These are phyloP conservation scores for Venusia cambrica DNA, from an alignment of 2,888 invertebrate genomes.

Conservation along the genomic window DNA sequence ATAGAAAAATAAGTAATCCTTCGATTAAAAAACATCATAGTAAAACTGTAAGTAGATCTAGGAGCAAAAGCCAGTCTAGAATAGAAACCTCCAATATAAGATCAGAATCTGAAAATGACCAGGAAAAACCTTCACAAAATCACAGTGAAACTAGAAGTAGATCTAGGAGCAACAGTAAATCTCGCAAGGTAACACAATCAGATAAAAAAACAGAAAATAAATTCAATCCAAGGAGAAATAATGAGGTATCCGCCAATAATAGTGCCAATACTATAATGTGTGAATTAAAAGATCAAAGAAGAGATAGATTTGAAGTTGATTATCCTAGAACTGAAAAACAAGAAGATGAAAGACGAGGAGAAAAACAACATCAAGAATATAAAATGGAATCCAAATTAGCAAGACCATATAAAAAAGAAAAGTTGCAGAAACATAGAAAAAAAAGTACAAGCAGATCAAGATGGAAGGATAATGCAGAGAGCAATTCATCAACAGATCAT, in stretches of 20 bases:
- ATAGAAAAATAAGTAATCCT: too few species aligned
- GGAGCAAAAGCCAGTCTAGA: conserved; percentile 35
- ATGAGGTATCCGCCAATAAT: too few species aligned
- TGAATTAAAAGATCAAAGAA: conserved; percentile 3
- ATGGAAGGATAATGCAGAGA: conserved; percentile 53
- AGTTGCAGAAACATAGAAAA: not conserved
- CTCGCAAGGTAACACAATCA: not conserved
- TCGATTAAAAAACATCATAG: too few species aligned
- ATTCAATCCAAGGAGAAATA: not conserved
- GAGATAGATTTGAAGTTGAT: conserved; percentile 4
- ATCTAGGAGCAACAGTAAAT: conserved; percentile 7
- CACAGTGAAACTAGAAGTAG: not conserved
- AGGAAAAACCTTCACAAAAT: not conserved
- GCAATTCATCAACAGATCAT: conserved; percentile 17
- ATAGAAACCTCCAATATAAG: not conserved
- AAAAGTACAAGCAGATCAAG: conserved; percentile 35
- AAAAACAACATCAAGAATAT: too few species aligned
- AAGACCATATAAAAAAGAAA: too few species aligned
- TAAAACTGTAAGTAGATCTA: conserved; percentile 2
- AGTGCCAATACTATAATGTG: conserved; percentile 18
- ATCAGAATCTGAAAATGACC: conserved; percentile 1
- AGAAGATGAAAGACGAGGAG: too few species aligned
- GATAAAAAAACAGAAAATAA: not conserved
- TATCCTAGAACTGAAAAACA: conserved; percentile 1
- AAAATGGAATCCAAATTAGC: too few species aligned